phyloP scores from a whole-genome alignment of 2,797 vertebrate genomes.

The Protonibea diacanthus region DNA sequence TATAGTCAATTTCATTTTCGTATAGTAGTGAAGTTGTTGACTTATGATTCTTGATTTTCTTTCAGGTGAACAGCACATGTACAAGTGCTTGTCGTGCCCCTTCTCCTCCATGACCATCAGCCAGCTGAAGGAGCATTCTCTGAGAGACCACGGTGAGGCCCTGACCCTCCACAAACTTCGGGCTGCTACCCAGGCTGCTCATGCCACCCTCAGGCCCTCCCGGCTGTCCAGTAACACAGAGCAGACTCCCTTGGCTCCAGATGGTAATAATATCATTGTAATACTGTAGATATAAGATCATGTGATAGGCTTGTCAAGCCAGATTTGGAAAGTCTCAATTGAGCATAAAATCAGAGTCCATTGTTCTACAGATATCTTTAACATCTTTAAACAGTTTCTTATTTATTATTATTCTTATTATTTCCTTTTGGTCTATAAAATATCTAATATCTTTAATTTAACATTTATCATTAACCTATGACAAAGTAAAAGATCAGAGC shows the following conservation, averaged over 20 bases:
- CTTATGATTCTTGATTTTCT: not conserved
- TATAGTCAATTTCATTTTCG: not conserved
- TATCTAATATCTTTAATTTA: not conserved
- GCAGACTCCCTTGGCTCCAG: conserved; percentile 83
- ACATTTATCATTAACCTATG: not conserved
- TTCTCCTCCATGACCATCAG: conserved; percentile 98
- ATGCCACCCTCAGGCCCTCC: conserved; percentile 88
- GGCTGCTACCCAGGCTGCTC: conserved; percentile 89
- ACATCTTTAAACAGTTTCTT: conserved; percentile 3
- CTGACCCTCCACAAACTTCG: conserved; percentile 94
- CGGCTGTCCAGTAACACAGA: conserved; percentile 83
- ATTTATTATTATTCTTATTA: not conserved
- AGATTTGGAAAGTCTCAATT: conserved; percentile 20
- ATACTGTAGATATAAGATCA: conserved; percentile 2
- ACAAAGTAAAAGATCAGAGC: not conserved
- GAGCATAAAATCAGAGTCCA: conserved; percentile 4
- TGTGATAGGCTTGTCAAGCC: conserved; percentile 3
- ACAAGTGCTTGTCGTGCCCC: conserved; percentile 96
- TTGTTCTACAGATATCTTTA: not conserved
- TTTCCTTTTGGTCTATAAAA: not conserved
- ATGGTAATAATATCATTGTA: conserved; percentile 83
- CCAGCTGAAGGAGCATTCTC: conserved; percentile 97
- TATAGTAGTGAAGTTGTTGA: not conserved
- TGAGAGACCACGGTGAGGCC: conserved; percentile 94
- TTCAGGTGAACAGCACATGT: conserved; percentile 96